phyloP scores from a whole-genome alignment of 2,797 vertebrate genomes.

The Notoglanidium macrostoma region DNA sequence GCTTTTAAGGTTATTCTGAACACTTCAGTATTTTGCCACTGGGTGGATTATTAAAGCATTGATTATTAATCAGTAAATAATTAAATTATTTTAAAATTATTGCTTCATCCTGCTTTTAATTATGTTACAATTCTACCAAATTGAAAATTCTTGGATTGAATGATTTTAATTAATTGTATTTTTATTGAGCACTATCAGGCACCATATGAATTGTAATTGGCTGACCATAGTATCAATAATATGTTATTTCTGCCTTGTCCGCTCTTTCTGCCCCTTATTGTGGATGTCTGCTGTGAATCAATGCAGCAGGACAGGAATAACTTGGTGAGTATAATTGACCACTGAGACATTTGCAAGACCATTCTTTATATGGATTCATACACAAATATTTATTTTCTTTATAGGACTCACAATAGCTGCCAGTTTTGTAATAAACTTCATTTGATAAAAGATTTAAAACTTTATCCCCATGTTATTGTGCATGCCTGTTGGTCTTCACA shows the following conservation, averaged over 20 bases:
- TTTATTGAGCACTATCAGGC: neutral
- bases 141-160: neutral
- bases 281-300: conserved; percentile 80
- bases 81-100: neutral
- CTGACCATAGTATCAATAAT: conserved; percentile 74
- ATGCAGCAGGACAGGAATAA: conserved; percentile 99
- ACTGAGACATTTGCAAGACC: conserved; percentile 51
- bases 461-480: neutral
- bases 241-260: conserved; percentile 74
- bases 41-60: neutral
- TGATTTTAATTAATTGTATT: neutral
- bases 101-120: neutral
- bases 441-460: neutral
- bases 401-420: neutral
- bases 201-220: conserved; percentile 53
- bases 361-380: conserved; percentile 43
- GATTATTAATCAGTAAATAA: neutral
- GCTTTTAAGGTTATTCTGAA: neutral
- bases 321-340: conserved; percentile 87
- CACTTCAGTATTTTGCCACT: neutral
- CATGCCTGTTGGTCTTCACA: neutral
- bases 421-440: neutral
- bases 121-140: neutral
- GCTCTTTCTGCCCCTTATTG: conserved; percentile 73
- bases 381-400: conserved; percentile 43